Percentiles rank a stretch among this genome's conserved stretches.
Conservation (phyloP, 2,113 vertebrate species). For the Grus americana region DNA sequence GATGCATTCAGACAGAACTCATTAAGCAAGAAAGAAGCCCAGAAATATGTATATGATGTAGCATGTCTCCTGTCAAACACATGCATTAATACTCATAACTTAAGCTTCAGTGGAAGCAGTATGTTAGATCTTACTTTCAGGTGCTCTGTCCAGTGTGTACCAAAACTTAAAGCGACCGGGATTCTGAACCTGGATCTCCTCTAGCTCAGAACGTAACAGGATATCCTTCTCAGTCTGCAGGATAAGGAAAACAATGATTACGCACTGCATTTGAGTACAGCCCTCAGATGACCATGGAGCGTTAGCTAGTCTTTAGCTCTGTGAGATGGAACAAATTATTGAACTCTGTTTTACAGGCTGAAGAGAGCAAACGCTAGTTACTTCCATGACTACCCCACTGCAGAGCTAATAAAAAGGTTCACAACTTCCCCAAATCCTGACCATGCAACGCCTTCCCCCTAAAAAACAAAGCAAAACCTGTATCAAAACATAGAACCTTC, state of each 20-base stretch:
- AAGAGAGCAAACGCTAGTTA: neutral
- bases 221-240: conserved; percentile 92
- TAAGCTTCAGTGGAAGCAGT: neutral
- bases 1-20: neutral
- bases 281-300: neutral
- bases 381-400: neutral
- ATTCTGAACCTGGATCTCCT: conserved; percentile 85
- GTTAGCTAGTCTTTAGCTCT: neutral
- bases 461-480: neutral
- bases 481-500: neutral
- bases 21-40: neutral
- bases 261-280: neutral
- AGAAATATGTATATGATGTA: neutral
- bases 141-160: conserved; percentile 90
- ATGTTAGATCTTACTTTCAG: conserved; percentile 77
- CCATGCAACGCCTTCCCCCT: neutral
- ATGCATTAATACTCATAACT: neutral
- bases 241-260: neutral
- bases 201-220: conserved; percentile 87
- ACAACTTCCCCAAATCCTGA: neutral
- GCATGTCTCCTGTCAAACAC: neutral
- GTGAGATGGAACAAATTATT: neutral
- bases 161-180: conserved; percentile 88
- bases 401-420: neutral
- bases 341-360: neutral